These are phyloP conservation scores for Bombylius discolor DNA, from an alignment of 2,888 invertebrate species.

Conservation along the genomic window DNA sequence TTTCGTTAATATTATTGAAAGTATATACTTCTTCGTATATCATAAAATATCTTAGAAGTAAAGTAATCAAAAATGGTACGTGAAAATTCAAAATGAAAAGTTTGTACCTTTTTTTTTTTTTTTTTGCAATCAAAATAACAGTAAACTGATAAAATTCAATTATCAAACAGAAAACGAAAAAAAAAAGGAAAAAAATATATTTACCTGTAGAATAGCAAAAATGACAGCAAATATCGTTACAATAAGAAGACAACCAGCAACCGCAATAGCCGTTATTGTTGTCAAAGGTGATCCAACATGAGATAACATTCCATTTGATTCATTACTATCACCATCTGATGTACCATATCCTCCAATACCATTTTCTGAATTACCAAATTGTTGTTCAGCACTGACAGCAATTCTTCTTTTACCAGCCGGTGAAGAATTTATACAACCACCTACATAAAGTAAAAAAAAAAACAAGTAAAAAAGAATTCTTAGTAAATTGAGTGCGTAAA, in stretches of 20 bases:
- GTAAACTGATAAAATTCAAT: too few relatives aligned
- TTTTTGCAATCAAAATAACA: too few relatives aligned
- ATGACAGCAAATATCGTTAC: conserved; percentile 56
- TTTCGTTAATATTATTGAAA: too few relatives aligned
- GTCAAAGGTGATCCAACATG: conserved; percentile 41
- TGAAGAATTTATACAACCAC: conserved; percentile 59
- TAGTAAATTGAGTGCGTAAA: too few relatives aligned
- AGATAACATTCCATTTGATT: conserved; percentile 24
- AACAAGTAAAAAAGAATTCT: neutral
- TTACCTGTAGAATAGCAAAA: conserved; percentile 60
- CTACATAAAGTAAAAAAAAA: conserved; percentile 29
- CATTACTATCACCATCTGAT: conserved; percentile 16
- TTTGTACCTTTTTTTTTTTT: too few relatives aligned
- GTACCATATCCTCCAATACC: conserved; percentile 14
- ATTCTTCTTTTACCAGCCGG: conserved; percentile 63
- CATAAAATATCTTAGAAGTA: too few relatives aligned
- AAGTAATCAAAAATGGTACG: too few relatives aligned
- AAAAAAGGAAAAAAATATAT: conserved; percentile 3
- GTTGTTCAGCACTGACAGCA: conserved; percentile 42
- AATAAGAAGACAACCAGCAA: conserved; percentile 54
- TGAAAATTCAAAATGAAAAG: too few relatives aligned
- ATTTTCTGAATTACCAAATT: conserved; percentile 18
- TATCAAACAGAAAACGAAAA: too few relatives aligned
- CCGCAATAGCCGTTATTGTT: conserved; percentile 51
- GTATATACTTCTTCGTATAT: too few relatives aligned